A percentile compares a stretch with the other conserved stretches of the same genome.
Conservation (phyloP, 2,797 vertebrate species). For the Pteronotus mesoamericanus region DNA sequence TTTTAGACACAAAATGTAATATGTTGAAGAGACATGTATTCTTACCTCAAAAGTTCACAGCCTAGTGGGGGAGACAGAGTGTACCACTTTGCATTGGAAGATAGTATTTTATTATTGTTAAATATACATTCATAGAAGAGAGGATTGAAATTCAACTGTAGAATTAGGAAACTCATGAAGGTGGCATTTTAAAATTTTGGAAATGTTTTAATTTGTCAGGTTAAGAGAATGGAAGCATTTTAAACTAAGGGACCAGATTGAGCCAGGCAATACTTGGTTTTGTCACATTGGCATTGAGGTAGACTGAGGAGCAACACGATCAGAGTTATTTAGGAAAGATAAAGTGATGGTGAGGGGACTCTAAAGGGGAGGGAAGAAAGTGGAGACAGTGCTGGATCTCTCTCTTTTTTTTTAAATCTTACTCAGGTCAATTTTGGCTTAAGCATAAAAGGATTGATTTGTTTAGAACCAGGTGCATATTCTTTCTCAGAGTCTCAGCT, state of each 20-base stretch:
- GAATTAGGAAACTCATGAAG: neutral
- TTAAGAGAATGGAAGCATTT: neutral
- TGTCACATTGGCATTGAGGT: neutral
- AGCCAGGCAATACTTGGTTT: neutral
- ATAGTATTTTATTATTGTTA: neutral
- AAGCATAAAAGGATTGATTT: neutral
- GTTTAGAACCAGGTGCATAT: neutral
- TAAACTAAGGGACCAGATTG: neutral
- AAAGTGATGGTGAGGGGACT: neutral
- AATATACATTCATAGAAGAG: neutral
- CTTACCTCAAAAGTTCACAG: neutral
- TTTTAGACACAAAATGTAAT: neutral
- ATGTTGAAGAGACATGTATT: neutral
- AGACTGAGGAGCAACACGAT: neutral
- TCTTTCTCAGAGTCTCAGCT: neutral
- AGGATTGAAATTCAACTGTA: neutral
- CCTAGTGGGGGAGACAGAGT: neutral
- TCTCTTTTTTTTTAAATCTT: neutral
- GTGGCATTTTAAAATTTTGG: neutral
- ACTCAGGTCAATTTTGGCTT: neutral
- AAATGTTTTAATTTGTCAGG: neutral
- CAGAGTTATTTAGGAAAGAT: neutral
- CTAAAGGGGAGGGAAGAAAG: neutral
- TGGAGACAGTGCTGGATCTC: neutral
- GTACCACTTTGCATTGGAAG: neutral